These are phyloP conservation scores for Brachyopa scutellaris DNA, from an alignment of 2,888 invertebrate species.

Conservation along the genomic window DNA sequence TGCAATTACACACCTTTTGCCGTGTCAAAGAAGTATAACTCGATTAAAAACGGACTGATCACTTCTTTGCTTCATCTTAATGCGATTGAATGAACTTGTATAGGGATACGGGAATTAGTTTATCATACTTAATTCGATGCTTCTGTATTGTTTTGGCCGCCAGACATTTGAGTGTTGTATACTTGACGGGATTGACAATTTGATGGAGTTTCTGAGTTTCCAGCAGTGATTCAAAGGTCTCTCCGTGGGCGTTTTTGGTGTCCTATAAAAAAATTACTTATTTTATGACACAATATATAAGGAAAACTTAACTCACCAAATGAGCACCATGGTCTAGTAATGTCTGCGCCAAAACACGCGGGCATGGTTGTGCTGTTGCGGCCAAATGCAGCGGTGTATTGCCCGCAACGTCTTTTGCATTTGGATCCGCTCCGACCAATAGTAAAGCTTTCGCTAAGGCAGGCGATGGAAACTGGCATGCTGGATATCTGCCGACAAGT, in stretches of 20 bases:
- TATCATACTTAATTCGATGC: slow-evolving; percentile 86
- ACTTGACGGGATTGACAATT: slow-evolving; percentile 89
- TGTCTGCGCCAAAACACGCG: slow-evolving; percentile 87
- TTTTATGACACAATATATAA: too few species aligned
- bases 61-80: slow-evolving; percentile 73
- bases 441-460: slow-evolving; percentile 89
- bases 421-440: slow-evolving; percentile 91
- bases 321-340: slow-evolving; percentile 90
- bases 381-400: slow-evolving; percentile 95
- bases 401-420: slow-evolving; percentile 90
- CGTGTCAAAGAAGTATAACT: slow-evolving; percentile 31
- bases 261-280: slow-evolving; percentile 76
- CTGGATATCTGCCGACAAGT: slow-evolving; percentile 86
- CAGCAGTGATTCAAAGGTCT: slow-evolving; percentile 88
- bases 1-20: slow-evolving; percentile 13
- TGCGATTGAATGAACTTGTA: slow-evolving; percentile 82
- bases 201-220: slow-evolving; percentile 85
- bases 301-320: slow-evolving; percentile 80
- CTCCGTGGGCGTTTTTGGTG: slow-evolving; percentile 88
- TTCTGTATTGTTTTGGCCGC: slow-evolving; percentile 91
- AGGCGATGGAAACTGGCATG: slow-evolving; percentile 87
- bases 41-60: slow-evolving; percentile 29
- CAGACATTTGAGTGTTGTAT: slow-evolving; percentile 92
- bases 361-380: slow-evolving; percentile 88
- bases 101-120: slow-evolving; percentile 83